Evolutionary conservation across 30 jellyfish, hydroid and myxozoan genomes (phyloP).

Genomic region (Hydractinia echinata): DNA sequence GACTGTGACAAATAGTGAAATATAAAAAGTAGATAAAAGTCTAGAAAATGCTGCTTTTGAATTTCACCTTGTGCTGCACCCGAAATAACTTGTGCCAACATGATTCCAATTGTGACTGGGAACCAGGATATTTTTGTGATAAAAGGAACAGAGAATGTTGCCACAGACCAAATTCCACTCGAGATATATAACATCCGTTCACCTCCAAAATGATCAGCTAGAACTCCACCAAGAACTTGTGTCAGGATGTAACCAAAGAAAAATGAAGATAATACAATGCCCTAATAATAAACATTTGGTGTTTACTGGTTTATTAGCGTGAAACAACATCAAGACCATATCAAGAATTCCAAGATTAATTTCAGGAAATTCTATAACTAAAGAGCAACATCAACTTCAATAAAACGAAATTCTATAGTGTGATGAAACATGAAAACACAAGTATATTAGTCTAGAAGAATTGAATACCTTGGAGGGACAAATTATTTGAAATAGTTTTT

Average conservation of each 20-base stretch:
- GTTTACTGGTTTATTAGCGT: too few species aligned
- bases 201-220: slow-evolving; percentile 88
- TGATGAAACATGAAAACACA: too few species aligned
- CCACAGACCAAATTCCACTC: slow-evolving; percentile 63
- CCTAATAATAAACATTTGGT: slow-evolving; percentile 19
- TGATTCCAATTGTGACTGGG: slow-evolving; percentile 61
- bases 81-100: slow-evolving; percentile 64
- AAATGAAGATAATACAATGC: slow-evolving; percentile 88
- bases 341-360: too few species aligned
- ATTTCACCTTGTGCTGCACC: slow-evolving; percentile 91
- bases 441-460: too few species aligned
- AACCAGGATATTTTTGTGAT: slow-evolving; percentile 37
- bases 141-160: slow-evolving; percentile 61
- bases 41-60: too few species aligned
- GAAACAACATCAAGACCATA: too few species aligned
- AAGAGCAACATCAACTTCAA: not conserved
- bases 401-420: not conserved
- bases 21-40: too few species aligned
- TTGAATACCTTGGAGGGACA: too few species aligned
- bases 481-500: too few species aligned
- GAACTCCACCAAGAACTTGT: slow-evolving; percentile 81
- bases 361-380: too few species aligned
- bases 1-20: too few species aligned
- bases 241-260: slow-evolving; percentile 96
- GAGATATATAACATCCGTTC: slow-evolving; percentile 63